A percentile compares a stretch with the other conserved stretches of the same genome.
Evolutionary conservation across 2,888 invertebrate genomes (phyloP).

Genomic region (Fabriciana adippe): DNA sequence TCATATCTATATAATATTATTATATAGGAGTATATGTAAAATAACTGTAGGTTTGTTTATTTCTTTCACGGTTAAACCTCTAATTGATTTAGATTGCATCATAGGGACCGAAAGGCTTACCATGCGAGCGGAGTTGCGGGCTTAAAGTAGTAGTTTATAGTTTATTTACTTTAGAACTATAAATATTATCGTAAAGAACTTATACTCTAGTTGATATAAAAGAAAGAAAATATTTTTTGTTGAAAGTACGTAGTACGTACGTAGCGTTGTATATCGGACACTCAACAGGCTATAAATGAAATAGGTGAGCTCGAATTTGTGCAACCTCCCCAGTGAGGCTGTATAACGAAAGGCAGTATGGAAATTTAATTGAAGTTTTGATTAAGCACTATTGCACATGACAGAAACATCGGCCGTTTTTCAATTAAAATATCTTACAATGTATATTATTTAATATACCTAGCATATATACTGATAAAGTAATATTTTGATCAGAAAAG

Average conservation of each 20-base stretch:
- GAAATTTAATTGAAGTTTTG: slow-evolving; percentile 79
- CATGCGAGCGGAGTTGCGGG: too few relatives aligned
- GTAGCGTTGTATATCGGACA: not conserved
- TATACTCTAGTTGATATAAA: too few relatives aligned
- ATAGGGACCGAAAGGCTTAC: too few relatives aligned
- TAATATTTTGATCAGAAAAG: too few relatives aligned
- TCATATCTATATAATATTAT: too few relatives aligned
- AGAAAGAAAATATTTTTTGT: not conserved
- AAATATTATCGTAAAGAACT: too few relatives aligned
- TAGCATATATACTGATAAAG: too few relatives aligned
- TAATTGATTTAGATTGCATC: too few relatives aligned
- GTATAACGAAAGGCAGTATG: slow-evolving; percentile 70
- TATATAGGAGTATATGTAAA: not conserved
- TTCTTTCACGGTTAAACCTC: not conserved
- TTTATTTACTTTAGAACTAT: too few relatives aligned
- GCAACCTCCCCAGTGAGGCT: slow-evolving; percentile 50
- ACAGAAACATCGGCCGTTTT: slow-evolving; percentile 47
- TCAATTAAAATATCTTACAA: slow-evolving; percentile 23
- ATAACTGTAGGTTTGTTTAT: not conserved
- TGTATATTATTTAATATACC: slow-evolving; percentile 8
- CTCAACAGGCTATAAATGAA: slow-evolving; percentile 47
- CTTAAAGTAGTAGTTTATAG: too few relatives aligned
- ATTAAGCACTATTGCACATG: slow-evolving; percentile 70
- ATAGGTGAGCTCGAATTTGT: slow-evolving; percentile 3
- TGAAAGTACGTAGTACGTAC: not conserved